Percentiles rank a stretch among this genome's conserved stretches.
These are phyloP conservation scores for Microchrysa polita DNA, from an alignment of 2,888 invertebrate species.

Conservation along the genomic window DNA sequence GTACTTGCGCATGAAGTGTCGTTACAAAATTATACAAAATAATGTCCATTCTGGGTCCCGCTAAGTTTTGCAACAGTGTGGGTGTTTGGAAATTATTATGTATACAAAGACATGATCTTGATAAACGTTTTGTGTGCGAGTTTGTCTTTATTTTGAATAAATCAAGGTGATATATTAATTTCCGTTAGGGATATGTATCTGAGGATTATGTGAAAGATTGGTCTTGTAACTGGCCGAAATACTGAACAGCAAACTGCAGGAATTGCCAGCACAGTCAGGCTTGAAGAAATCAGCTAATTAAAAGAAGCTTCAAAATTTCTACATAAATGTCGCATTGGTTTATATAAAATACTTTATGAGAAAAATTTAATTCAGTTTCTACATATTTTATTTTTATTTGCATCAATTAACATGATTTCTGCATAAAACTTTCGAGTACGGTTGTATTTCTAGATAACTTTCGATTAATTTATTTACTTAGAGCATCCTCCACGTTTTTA, in stretches of 20 bases:
- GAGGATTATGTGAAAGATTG: conserved; percentile 47
- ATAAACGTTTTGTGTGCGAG: conserved; percentile 47
- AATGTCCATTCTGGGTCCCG: conserved; percentile 25
- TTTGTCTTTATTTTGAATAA: conserved; percentile 48
- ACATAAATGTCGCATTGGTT: too few species aligned
- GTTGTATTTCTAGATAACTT: too few species aligned
- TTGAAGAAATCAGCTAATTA: too few species aligned
- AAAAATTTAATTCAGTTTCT: too few species aligned
- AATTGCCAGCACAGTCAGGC: neutral
- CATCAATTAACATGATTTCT: too few species aligned
- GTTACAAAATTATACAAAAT: conserved; percentile 35
- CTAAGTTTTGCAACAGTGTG: conserved; percentile 39
- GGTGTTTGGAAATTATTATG: conserved; percentile 48
- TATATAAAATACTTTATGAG: too few species aligned
- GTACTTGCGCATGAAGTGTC: conserved; percentile 40
- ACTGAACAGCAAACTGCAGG: neutral
- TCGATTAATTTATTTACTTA: too few species aligned
- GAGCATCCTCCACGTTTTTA: too few species aligned
- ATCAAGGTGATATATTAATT: conserved; percentile 51
- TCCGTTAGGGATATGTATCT: conserved; percentile 46
- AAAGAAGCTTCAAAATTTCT: too few species aligned
- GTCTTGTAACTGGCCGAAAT: conserved; percentile 32
- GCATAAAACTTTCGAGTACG: too few species aligned
- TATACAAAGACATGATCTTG: conserved; percentile 49
- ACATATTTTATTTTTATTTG: too few species aligned